Percentiles rank a stretch among this genome's conserved stretches.
Conservation (phyloP, 2,888 invertebrate species). For the Ichneumoninae sp. region DNA sequence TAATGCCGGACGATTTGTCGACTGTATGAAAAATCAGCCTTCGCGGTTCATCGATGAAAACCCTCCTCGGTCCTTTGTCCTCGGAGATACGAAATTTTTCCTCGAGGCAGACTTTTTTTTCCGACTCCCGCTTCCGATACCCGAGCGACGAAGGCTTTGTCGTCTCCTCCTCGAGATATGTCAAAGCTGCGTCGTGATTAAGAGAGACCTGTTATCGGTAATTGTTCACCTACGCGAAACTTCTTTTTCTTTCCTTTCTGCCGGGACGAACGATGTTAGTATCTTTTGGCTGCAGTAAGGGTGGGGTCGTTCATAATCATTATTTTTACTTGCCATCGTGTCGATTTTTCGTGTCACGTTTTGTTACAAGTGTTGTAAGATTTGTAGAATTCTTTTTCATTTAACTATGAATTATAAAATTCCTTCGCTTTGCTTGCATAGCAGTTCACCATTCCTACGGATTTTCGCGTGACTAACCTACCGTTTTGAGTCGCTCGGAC, state of each 20-base stretch:
- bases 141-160: constrained; percentile 10
- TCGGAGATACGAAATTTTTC: constrained; percentile 38
- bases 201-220: constrained; percentile 8
- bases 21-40: constrained; percentile 63
- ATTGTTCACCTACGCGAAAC: background rate
- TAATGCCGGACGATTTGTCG: constrained; percentile 59
- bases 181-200: constrained; percentile 12
- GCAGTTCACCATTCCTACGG: too few relatives aligned
- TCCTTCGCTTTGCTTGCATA: too few relatives aligned
- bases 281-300: background rate
- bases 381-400: background rate
- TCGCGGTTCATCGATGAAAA: constrained; percentile 50
- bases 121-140: constrained; percentile 12
- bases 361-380: background rate
- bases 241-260: background rate
- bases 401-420: too few relatives aligned
- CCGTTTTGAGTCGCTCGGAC: too few relatives aligned
- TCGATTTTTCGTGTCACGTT: background rate
- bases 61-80: constrained; percentile 51
- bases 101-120: constrained; percentile 35
- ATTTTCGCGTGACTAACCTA: too few relatives aligned
- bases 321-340: background rate
- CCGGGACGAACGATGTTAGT: background rate
- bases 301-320: background rate
- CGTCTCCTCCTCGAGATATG: constrained; percentile 8